Evolutionary conservation across 2,797 vertebrate species (phyloP), one percentile per base, ranked within the genome.

Genomic region (Anguilla pacifica): DNA sequence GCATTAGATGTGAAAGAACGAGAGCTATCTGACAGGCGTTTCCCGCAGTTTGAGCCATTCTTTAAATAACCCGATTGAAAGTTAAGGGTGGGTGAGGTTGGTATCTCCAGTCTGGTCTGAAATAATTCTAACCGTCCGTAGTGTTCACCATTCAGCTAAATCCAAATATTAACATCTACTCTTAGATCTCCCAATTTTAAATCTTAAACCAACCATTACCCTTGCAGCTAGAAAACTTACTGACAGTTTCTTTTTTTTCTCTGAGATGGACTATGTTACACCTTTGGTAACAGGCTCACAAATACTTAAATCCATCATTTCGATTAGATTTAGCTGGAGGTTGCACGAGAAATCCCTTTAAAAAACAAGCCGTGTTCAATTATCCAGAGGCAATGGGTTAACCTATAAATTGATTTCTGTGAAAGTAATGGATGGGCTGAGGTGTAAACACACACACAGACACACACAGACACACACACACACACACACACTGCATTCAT

Each of bases 161-260:
- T 96, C 95, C 94, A 95, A 95, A 96, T 96, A 95, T 95, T 95
- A 94, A 95, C 94, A 95, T 96, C 95, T 95, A 94, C 94, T 96
- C 92, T 95, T 95, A 94, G 91, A 46, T 94, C 94, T 93, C 93
- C 49, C 25, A 81, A 77, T 79, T 95, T 93, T 94, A 96, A 95
- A 96, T 95, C 95, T 95, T 94, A 94, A 91, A 91, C 94, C 95
- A 95, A 95, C 93, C 95, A 95, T 95, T 95, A 95, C 95, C 93
- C 93, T 94, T 94, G 94, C 95, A 94, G 94, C 55, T 70, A 10
- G 25, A 61, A 64, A 35, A 85, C 59, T 43, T 85, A 85, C 22
- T n/a, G 35, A 67, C n/a, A 19, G 31, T 70, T 70, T 70, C 25
- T 28, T 70, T 70, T 28, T n/a, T 25, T 46, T 46, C 64, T 28